Percentiles rank a stretch among this genome's conserved stretches.
phyloP scores from a whole-genome alignment of 2,113 vertebrate species.

The Antennarius striatus region DNA sequence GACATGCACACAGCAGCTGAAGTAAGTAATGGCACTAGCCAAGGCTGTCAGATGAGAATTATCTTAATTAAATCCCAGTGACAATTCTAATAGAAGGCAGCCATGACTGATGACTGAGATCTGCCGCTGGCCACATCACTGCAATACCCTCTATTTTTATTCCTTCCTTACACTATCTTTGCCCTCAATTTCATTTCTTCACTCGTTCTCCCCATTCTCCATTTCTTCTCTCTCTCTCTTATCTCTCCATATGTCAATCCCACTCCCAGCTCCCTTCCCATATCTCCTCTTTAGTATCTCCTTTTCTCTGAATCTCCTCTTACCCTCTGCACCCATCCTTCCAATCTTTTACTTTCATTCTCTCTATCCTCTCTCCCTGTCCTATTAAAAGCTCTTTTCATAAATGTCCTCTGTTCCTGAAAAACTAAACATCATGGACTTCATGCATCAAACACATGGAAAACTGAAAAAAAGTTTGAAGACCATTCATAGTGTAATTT shows the following conservation, averaged over 20 bases:
- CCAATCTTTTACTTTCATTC: neutral
- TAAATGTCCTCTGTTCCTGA: constrained; percentile 29
- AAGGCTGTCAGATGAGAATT: constrained; percentile 78
- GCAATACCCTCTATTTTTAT: constrained; percentile 70
- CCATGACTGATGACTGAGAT: constrained; percentile 74
- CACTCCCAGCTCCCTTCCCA: constrained; percentile 8
- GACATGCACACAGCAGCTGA: constrained; percentile 35
- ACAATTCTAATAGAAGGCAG: constrained; percentile 74
- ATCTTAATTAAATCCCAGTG: constrained; percentile 81
- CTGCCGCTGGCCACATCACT: constrained; percentile 69
- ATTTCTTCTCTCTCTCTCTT: constrained; percentile 7
- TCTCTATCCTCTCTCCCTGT: neutral
- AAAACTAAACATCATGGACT: constrained; percentile 38
- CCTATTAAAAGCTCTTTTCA: constrained; percentile 27
- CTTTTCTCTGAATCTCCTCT: neutral
- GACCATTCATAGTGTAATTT: constrained; percentile 13
- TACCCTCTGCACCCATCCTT: neutral
- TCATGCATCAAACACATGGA: constrained; percentile 5
- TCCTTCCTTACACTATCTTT: constrained; percentile 25
- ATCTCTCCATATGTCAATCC: neutral
- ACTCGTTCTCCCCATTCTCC: constrained; percentile 10
- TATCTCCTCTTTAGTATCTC: neutral
- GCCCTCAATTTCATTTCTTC: constrained; percentile 38
- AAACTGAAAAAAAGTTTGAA: constrained; percentile 17
- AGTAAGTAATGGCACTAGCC: constrained; percentile 72